phyloP scores from a whole-genome alignment of 2,797 vertebrate species.

The Coranthus polyacanthus region DNA sequence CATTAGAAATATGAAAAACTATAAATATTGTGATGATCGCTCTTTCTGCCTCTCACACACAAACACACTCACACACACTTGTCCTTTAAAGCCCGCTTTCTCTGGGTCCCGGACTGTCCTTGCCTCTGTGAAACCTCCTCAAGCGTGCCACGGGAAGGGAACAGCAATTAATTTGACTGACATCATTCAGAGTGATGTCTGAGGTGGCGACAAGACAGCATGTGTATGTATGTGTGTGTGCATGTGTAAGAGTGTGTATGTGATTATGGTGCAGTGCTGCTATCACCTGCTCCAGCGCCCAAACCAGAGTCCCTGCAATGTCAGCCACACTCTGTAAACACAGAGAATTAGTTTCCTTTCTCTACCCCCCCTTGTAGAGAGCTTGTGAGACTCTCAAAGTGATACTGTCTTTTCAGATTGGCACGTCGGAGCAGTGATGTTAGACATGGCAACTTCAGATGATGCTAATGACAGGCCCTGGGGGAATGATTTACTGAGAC shows the following conservation, averaged over 20 bases:
- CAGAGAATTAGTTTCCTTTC: constrained; percentile 12
- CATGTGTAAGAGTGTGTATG: constrained; percentile 8
- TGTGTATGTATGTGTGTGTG: constrained; percentile 31
- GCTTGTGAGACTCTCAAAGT: constrained; percentile 51
- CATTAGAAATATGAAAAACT: constrained; percentile 45
- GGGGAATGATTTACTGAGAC: constrained; percentile 78
- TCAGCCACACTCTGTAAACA: constrained; percentile 40
- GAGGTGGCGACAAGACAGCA: constrained; percentile 66
- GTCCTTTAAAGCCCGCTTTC: constrained; percentile 66
- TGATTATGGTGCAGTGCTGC: constrained; percentile 1
- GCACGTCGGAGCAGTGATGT: constrained; percentile 59
- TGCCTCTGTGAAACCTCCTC: constrained; percentile 78
- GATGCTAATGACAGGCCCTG: constrained; percentile 77
- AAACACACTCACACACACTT: constrained; percentile 20
- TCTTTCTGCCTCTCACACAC: constrained; percentile 1
- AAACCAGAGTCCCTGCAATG: constrained; percentile 47
- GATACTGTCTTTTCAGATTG: constrained; percentile 66
- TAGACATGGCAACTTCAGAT: constrained; percentile 70
- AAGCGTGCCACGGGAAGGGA: constrained; percentile 76
- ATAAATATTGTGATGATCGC: constrained; percentile 18
- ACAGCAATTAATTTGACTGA: constrained; percentile 83
- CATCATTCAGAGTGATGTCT: constrained; percentile 81
- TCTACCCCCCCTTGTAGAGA: not conserved
- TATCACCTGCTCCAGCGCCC: constrained; percentile 61
- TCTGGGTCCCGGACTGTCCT: constrained; percentile 69